Evolutionary conservation across 2,797 vertebrate genomes (phyloP).

Genomic region (Acipenser oxyrinchus): DNA sequence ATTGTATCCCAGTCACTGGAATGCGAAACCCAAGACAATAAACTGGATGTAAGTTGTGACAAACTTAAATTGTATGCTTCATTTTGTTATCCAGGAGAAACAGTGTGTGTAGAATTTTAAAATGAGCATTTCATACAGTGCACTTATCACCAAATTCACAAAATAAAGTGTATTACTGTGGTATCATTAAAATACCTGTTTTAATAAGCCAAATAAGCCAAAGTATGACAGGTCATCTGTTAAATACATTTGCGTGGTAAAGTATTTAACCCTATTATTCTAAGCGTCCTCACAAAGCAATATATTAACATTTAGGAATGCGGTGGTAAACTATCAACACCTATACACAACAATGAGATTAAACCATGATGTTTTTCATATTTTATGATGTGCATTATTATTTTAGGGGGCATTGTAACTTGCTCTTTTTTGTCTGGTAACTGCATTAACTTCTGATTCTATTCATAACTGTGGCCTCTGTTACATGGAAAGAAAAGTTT

Average conservation of each 20-base stretch:
- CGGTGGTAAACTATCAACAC: too few species aligned
- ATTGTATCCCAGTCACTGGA: constrained; percentile 14
- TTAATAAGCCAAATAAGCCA: constrained; percentile 27
- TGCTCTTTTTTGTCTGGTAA: constrained; percentile 41
- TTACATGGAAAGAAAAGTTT: constrained; percentile 46
- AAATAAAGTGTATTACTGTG: constrained; percentile 8
- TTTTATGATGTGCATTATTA: constrained; percentile 28
- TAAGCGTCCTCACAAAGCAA: constrained; percentile 12
- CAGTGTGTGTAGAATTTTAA: constrained; percentile 4
- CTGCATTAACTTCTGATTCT: constrained; percentile 45
- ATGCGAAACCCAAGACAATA: constrained; percentile 14
- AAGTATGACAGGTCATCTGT: too few species aligned
- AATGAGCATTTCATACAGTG: constrained; percentile 9
- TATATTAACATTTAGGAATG: constrained; percentile 16
- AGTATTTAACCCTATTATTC: constrained; percentile 26
- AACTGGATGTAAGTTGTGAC: constrained; percentile 20
- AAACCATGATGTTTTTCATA: constrained; percentile 12
- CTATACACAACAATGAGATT: too few species aligned
- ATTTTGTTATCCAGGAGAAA: constrained; percentile 27
- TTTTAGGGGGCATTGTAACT: constrained; percentile 13
- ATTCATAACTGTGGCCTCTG: constrained; percentile 51
- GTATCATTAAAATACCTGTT: constrained; percentile 32
- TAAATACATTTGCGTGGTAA: constrained; percentile 4
- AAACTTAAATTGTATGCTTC: constrained; percentile 32
- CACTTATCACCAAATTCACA: constrained; percentile 6